A percentile compares a stretch with the other conserved stretches of the same genome.
phyloP scores from a whole-genome alignment of 2,797 vertebrate genomes.

The Lagorchestes hirsutus region DNA sequence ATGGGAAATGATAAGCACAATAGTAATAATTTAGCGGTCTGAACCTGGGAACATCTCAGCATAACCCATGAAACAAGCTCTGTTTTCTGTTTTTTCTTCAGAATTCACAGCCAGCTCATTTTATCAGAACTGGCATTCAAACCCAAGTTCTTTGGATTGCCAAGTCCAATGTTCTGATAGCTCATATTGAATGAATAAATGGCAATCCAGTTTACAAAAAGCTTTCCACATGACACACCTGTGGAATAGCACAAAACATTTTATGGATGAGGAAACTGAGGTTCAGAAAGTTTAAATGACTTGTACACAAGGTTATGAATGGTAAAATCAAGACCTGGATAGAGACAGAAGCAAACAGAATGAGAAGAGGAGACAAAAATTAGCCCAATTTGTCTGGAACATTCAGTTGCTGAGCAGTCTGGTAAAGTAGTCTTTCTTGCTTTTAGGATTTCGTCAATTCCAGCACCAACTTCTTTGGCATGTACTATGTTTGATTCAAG shows the following conservation, averaged over 20 bases:
- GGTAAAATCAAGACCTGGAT: background rate
- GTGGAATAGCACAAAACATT: background rate
- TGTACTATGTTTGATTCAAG: too few species aligned
- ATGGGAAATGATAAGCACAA: conserved; percentile 50
- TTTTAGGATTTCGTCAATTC: too few species aligned
- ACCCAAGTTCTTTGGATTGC: background rate
- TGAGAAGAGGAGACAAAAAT: background rate
- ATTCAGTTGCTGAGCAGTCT: background rate
- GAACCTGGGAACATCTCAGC: background rate
- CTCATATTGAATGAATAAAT: background rate
- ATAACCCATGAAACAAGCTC: background rate
- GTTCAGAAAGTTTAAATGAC: background rate
- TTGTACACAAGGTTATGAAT: background rate
- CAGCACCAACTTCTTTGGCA: too few species aligned
- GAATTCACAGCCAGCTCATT: background rate
- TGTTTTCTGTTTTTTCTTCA: background rate
- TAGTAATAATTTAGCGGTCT: background rate
- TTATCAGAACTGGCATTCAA: background rate
- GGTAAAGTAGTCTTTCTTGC: too few species aligned
- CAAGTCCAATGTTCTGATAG: background rate
- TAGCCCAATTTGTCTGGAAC: background rate
- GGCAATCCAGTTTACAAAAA: background rate
- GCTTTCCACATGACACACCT: background rate
- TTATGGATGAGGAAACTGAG: background rate
- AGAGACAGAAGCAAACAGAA: background rate